A percentile compares a stretch with the other conserved stretches of the same genome.
These are phyloP conservation scores for Colletes gigas DNA, from an alignment of 1,140 invertebrate genomes.

Conservation along the genomic window DNA sequence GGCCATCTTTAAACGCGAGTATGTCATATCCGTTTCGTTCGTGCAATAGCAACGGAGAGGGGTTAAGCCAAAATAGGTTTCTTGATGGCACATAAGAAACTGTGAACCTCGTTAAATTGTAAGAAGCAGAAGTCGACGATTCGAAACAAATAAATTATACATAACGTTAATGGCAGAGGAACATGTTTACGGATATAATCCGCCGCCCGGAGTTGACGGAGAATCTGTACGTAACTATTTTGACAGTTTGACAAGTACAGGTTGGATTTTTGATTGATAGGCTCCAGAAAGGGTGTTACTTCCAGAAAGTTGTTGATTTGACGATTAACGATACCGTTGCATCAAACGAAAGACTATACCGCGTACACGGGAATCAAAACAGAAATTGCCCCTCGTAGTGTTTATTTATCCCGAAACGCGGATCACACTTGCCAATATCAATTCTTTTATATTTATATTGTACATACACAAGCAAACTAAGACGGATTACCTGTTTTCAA, in stretches of 20 bases:
- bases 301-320: conserved; percentile 31
- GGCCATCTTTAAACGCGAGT: conserved; percentile 73
- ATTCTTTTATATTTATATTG: conserved; percentile 19
- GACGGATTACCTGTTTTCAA: background rate
- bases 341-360: background rate
- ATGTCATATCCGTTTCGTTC: conserved; percentile 77
- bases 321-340: background rate
- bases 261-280: conserved; percentile 70
- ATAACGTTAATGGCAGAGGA: conserved; percentile 81
- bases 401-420: background rate
- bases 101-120: conserved; percentile 65
- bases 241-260: conserved; percentile 77
- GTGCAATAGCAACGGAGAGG: conserved; percentile 70
- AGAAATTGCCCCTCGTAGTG: background rate
- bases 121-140: conserved; percentile 56
- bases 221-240: conserved; percentile 78
- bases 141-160: conserved; percentile 61
- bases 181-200: conserved; percentile 80
- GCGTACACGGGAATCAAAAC: background rate
- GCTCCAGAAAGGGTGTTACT: conserved; percentile 45
- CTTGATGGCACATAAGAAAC: conserved; percentile 77
- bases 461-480: background rate
- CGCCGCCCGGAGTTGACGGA: conserved; percentile 75
- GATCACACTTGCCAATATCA: conserved; percentile 8
- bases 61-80: conserved; percentile 78